Conservation (phyloP, 2,113 vertebrate species). For the Saimiri boliviensis region DNA sequence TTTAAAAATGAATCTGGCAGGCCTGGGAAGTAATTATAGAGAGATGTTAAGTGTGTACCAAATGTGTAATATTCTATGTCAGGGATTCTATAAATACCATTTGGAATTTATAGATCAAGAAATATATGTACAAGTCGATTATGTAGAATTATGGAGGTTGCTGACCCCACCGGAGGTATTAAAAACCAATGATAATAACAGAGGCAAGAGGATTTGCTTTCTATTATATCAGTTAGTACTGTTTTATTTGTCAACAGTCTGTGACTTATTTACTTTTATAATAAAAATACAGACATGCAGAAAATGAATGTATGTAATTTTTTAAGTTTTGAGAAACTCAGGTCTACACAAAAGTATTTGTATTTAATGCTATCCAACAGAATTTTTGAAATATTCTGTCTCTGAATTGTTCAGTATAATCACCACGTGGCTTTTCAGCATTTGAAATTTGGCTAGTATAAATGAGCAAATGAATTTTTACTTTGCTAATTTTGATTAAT, state of each 20-base stretch:
- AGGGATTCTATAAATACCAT: background rate
- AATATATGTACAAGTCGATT: background rate
- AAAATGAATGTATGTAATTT: background rate
- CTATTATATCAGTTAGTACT: background rate
- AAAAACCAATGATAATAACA: background rate
- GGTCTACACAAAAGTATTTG: background rate
- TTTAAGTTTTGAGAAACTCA: background rate
- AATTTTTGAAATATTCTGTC: background rate
- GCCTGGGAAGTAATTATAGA: background rate
- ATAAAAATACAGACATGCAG: background rate
- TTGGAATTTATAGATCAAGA: background rate
- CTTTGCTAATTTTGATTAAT: background rate
- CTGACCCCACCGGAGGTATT: background rate
- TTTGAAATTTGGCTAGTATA: background rate
- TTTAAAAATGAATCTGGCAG: background rate
- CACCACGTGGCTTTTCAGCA: background rate
- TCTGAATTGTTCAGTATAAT: background rate
- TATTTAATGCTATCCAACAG: background rate
- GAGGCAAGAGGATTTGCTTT: background rate
- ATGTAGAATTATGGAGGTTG: background rate
- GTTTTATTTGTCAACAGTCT: background rate
- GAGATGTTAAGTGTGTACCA: background rate
- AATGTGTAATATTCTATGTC: background rate
- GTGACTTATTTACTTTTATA: background rate
- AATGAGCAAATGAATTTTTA: background rate